A percentile compares a stretch with the other conserved stretches of the same genome.
Conservation (phyloP, 2,888 invertebrate species). For the Galerucella nymphaeae region DNA sequence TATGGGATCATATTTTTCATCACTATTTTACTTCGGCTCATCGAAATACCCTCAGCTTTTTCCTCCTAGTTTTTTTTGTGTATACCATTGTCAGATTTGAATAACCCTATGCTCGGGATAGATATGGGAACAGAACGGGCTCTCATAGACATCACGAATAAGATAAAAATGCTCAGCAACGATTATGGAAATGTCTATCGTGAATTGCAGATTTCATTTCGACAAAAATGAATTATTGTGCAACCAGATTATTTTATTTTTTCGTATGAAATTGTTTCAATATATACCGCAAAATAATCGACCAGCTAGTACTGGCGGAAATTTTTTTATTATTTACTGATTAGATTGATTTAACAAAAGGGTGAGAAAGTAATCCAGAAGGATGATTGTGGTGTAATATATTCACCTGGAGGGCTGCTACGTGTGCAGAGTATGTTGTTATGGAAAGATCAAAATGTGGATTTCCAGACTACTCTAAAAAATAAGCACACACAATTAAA, state of each 20-base stretch:
- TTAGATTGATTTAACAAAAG: no score
- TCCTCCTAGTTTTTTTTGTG: constrained; percentile 13
- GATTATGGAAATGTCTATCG: constrained; percentile 8
- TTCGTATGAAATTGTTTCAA: neutral
- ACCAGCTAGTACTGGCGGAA: no score
- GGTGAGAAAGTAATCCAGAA: no score
- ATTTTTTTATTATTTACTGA: no score
- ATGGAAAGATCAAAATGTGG: no score
- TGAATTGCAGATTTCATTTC: constrained; percentile 8
- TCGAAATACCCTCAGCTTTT: constrained; percentile 15
- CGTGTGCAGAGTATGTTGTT: no score
- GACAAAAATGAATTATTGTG: neutral
- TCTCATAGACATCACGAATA: neutral
- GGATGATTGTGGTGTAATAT: no score
- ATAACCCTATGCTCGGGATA: constrained; percentile 18
- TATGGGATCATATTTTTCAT: constrained; percentile 37
- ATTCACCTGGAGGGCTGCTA: no score
- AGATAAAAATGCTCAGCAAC: neutral
- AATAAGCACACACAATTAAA: no score
- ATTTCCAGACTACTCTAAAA: no score
- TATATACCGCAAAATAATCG: no score
- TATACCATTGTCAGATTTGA: constrained; percentile 18
- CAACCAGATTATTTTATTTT: neutral
- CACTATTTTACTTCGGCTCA: constrained; percentile 32
- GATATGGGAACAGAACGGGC: constrained; percentile 8